A percentile compares a stretch with the other conserved stretches of the same genome.
These are phyloP conservation scores for Phlogophora meticulosa DNA, from an alignment of 2,888 invertebrate genomes.

Conservation along the genomic window DNA sequence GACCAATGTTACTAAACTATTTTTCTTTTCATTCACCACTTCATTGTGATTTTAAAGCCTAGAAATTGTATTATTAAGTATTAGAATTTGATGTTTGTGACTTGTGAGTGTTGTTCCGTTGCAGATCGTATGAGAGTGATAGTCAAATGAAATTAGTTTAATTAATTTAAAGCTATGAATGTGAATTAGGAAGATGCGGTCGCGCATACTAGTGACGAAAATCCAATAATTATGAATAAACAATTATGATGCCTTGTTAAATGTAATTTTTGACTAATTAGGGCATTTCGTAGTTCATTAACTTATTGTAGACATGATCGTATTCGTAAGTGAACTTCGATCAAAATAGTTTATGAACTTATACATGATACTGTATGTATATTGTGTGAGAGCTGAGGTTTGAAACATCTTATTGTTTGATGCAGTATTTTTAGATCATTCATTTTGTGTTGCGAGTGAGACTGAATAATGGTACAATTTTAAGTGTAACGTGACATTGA, in stretches of 20 bases:
- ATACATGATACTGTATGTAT: constrained; percentile 76
- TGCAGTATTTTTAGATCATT: constrained; percentile 89
- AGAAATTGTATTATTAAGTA: constrained; percentile 90
- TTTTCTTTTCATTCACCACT: constrained; percentile 85
- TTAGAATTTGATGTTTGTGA: constrained; percentile 89
- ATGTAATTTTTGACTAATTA: constrained; percentile 88
- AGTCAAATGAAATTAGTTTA: constrained; percentile 90
- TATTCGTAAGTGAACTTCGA: constrained; percentile 85
- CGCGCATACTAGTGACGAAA: constrained; percentile 91
- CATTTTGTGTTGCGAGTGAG: constrained; percentile 88
- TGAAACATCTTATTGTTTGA: constrained; percentile 82
- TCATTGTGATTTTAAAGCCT: constrained; percentile 89
- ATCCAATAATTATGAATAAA: constrained; percentile 90
- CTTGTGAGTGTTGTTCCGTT: constrained; percentile 84
- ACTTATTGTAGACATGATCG: constrained; percentile 89
- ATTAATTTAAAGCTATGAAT: constrained; percentile 89
- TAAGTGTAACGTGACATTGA: constrained; percentile 80
- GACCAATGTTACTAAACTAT: constrained; percentile 84
- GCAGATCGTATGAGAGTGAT: constrained; percentile 87
- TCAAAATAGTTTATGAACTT: constrained; percentile 84
- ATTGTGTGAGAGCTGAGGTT: constrained; percentile 74
- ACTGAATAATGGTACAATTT: constrained; percentile 90
- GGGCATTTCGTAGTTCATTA: constrained; percentile 90
- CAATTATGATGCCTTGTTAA: constrained; percentile 87
- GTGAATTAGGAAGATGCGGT: constrained; percentile 90